A percentile compares a stretch with the other conserved stretches of the same genome.
Conservation (phyloP, 2,113 vertebrate genomes). For the Trochalopteron elliotii region DNA sequence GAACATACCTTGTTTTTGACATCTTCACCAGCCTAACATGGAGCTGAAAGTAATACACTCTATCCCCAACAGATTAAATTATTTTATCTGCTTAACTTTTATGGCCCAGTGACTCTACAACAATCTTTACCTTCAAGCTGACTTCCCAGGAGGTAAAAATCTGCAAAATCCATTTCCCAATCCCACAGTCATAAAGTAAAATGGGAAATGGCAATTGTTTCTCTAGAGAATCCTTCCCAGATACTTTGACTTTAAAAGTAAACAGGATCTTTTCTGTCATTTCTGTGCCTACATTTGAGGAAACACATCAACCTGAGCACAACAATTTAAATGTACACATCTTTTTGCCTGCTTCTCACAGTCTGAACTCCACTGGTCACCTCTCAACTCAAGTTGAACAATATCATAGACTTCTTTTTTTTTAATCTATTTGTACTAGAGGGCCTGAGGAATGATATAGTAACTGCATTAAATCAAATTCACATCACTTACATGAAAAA, state of each 20-base stretch:
- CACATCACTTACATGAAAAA: not conserved
- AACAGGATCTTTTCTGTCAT: slow-evolving; percentile 7
- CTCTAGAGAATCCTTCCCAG: not conserved
- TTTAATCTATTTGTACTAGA: not conserved
- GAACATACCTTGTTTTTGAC: not conserved
- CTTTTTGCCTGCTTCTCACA: not conserved
- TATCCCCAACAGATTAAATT: not conserved
- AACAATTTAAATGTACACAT: not conserved
- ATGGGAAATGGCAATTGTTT: not conserved
- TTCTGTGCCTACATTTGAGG: not conserved
- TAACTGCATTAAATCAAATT: not conserved
- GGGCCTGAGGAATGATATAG: not conserved
- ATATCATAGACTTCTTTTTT: not conserved
- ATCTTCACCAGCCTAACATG: not conserved
- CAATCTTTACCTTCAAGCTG: not conserved
- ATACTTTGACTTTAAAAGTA: not conserved
- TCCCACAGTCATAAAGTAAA: not conserved
- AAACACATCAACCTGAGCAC: not conserved
- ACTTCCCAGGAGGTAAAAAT: not conserved
- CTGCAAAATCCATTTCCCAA: slow-evolving; percentile 8
- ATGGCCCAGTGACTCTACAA: not conserved
- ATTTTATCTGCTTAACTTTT: not conserved
- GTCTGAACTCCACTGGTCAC: not conserved
- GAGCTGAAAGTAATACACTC: not conserved
- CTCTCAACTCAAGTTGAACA: not conserved